Base-by-base conservation (phyloP, 2,113 vertebrate genomes). In the Rafetus swinhoei region DNA sequence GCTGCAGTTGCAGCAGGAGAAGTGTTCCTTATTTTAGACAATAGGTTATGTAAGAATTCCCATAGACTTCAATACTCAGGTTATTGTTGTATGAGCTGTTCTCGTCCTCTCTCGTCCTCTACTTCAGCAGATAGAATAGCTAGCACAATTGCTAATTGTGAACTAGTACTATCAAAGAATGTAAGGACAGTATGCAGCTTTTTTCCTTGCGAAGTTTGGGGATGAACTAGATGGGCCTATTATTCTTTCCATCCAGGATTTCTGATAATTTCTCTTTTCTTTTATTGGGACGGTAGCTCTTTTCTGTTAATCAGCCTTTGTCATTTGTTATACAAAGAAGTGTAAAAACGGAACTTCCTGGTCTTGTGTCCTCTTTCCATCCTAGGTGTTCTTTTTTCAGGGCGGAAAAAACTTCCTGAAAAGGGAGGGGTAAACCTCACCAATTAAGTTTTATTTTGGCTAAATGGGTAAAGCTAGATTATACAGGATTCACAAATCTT, bases 31-130 rank as follows among this genome's bases (percentile, higher is more conserved):
- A 52, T 94, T 93, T 93, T 84, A 90, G 95, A 84, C 81, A 85
- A 81, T 84, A 88, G 83, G 25, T 94, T 93, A 92, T 79, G 25
- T 94, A 93, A 93, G 95, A 95, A 29, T 50, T 91, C 93, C 81
- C 95, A 54, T 94, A 3, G 0, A 90, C 82, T 94, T 81, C 91
- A 93, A 13, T 95, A 81, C 82, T 97, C 94, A 90, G 90, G 57
- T 56, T 82, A 87, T 81, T 89, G 96, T 96, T 95, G 94, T 79
- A 88, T 94, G 96, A 97, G 95, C 74, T 97, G 91, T 94, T 96
- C 94, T 95, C 91, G 62, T 94, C 85, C 84, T 90, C 79, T 86
- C 92, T 88, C 92, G 69, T 93, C 80, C 60, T 95, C 54, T 90
- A 92, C 24, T 76, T 93, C 95, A 88, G 96, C 0, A 3, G 81